Conservation (phyloP, 2,888 invertebrate species). For the Neoaliturus tenellus region DNA sequence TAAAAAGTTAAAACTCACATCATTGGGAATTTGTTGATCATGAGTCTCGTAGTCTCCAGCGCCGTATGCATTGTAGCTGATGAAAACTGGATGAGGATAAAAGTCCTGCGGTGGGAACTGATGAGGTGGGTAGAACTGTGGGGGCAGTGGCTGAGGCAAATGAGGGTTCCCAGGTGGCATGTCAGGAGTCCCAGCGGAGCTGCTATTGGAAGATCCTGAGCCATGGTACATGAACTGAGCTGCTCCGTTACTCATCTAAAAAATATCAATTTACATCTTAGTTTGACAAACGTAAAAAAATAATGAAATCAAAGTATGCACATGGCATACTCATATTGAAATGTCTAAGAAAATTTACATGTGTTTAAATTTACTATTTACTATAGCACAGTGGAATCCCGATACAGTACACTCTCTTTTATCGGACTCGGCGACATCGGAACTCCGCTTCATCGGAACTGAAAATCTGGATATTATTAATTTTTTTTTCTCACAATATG, state of each 20-base stretch:
- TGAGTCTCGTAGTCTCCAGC: not conserved
- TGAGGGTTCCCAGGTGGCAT: not conserved
- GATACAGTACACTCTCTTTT: too few relatives aligned
- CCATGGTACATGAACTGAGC: conserved; percentile 16
- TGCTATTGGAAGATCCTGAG: conserved; percentile 23
- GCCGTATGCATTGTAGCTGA: not conserved
- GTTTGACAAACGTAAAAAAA: too few relatives aligned
- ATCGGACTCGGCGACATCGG: too few relatives aligned
- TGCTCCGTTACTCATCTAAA: conserved; percentile 33
- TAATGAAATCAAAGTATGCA: too few relatives aligned
- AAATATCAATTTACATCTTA: too few relatives aligned
- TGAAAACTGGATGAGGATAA: not conserved
- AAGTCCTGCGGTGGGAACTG: conserved; percentile 25
- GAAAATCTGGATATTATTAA: too few relatives aligned
- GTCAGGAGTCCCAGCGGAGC: conserved; percentile 24
- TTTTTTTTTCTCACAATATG: too few relatives aligned
- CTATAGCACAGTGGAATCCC: too few relatives aligned
- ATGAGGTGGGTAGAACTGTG: conserved; percentile 34
- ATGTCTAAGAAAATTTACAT: too few relatives aligned
- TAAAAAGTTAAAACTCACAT: conserved; percentile 6
- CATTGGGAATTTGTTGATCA: conserved; percentile 35
- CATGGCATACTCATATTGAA: too few relatives aligned
- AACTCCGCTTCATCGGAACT: too few relatives aligned
- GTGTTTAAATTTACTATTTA: too few relatives aligned
- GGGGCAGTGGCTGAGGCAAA: not conserved